Evolutionary conservation across 2,888 invertebrate species (phyloP), one percentile per base, ranked within the genome.

Genomic region (Melanophora roralis): DNA sequence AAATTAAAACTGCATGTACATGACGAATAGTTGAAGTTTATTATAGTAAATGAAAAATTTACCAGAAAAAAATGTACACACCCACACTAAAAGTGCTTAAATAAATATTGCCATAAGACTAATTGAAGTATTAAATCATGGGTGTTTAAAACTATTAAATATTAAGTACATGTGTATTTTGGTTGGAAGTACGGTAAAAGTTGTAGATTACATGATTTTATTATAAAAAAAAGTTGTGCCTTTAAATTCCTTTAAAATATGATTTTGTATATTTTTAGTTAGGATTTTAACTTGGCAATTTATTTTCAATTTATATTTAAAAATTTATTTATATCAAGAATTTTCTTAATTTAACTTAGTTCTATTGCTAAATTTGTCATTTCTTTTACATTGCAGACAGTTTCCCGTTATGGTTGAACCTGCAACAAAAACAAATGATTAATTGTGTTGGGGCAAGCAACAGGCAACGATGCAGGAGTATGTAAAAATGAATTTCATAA

Each of bases 361-460:
- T 34, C 59, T 59, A 14, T 43, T 74, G 57, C 0, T 12, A 74
- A 65, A 65, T 51, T 8, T 59, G 3, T 27, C n/a, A n/a, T n/a
- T n/a, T n/a, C n/a, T n/a, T n/a, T n/a, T n/a, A n/a, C n/a, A n/a
- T n/a, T n/a, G n/a, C n/a, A n/a, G n/a, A n/a, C n/a, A n/a, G n/a
- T 57, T 23, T 16, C 23, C 11, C 36, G 11, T 14, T 6, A 3
- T 27, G 27, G 6, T 32, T 34, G 40, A 11, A 27, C 27, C 21
- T 32, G 55, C 34, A 36, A 43, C 12, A 12, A 19, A 64, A 14
- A 51, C 47, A 68, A 51, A 72, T 62, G 57, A 75, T 60, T 60
- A 71, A 75, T 62, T 68, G 23, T 43, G 68, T 40, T 6, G 27
- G 16, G 45, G 55, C 68, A 75, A 53, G 55, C 68, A 75, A 76